These are phyloP conservation scores for Ophion costatus DNA, from an alignment of 2,888 invertebrate species.

Conservation along the genomic window DNA sequence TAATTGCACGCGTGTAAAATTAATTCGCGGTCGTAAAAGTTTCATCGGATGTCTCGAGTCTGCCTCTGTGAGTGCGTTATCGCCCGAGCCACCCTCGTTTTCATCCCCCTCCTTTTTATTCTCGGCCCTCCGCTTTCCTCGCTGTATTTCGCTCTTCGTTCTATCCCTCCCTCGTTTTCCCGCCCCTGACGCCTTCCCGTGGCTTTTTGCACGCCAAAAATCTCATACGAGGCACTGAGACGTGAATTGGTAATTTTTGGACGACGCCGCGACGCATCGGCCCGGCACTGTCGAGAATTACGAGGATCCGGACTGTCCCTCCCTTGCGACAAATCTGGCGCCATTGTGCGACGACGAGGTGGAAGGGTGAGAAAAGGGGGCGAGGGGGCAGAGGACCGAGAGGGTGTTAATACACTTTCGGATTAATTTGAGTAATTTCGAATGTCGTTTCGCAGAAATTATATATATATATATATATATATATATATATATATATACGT, in stretches of 20 bases:
- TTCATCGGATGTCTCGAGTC: conserved; percentile 65
- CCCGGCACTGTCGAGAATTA: conserved; percentile 29
- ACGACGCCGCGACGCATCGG: background rate
- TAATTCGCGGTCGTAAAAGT: conserved; percentile 57
- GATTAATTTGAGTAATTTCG: conserved; percentile 68
- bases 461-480: conserved; percentile 38
- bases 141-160: conserved; percentile 22
- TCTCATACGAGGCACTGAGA: conserved; percentile 36
- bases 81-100: conserved; percentile 71
- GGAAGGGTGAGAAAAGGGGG: background rate
- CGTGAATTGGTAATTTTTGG: conserved; percentile 41
- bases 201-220: conserved; percentile 15
- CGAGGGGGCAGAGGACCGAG: too few species aligned
- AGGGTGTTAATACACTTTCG: conserved; percentile 60
- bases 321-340: conserved; percentile 23
- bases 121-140: conserved; percentile 30
- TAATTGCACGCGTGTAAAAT: conserved; percentile 37
- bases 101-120: conserved; percentile 3
- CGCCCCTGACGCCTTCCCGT: conserved; percentile 10
- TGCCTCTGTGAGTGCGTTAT: conserved; percentile 67
- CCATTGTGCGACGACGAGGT: conserved; percentile 29
- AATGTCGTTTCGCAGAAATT: conserved; percentile 66
- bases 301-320: background rate
- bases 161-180: background rate
- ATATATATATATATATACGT: too few species aligned